These are phyloP conservation scores for Zootoca vivipara DNA, from an alignment of 2,113 vertebrate genomes.

Conservation along the genomic window DNA sequence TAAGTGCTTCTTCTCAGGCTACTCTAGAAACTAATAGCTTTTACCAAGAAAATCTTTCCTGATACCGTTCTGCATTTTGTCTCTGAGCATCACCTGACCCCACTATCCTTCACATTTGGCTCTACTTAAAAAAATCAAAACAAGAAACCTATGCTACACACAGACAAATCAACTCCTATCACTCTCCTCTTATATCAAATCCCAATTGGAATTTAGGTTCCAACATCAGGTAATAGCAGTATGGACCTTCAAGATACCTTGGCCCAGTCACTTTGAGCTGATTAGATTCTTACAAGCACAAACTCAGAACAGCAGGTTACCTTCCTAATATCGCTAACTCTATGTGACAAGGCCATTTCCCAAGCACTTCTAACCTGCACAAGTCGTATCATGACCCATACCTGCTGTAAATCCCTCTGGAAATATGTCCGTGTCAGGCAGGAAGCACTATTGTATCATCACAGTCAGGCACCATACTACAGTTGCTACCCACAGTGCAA, in stretches of 20 bases:
- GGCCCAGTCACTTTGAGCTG: background rate
- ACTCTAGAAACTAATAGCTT: slow-evolving; percentile 32
- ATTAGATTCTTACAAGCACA: background rate
- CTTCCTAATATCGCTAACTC: background rate
- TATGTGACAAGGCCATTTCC: background rate
- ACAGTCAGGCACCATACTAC: background rate
- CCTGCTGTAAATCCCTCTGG: too few species aligned
- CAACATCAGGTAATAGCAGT: background rate
- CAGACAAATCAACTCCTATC: slow-evolving; percentile 4
- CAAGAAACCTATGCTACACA: background rate
- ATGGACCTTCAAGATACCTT: background rate
- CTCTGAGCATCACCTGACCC: slow-evolving; percentile 29
- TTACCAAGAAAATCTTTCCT: slow-evolving; percentile 41
- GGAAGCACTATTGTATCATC: too few species aligned
- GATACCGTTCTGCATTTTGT: slow-evolving; percentile 36
- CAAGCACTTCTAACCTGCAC: background rate
- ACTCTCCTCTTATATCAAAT: background rate
- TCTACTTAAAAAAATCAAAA: slow-evolving; percentile 4
- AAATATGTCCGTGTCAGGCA: too few species aligned
- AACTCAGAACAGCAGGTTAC: background rate
- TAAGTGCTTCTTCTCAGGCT: slow-evolving; percentile 43
- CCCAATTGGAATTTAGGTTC: background rate
- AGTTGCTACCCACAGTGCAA: background rate
- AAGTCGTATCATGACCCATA: too few species aligned
- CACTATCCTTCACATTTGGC: slow-evolving; percentile 25